Evolutionary conservation across 2,888 invertebrate species (phyloP).

Genomic region (Minunthozetes semirufus): DNA sequence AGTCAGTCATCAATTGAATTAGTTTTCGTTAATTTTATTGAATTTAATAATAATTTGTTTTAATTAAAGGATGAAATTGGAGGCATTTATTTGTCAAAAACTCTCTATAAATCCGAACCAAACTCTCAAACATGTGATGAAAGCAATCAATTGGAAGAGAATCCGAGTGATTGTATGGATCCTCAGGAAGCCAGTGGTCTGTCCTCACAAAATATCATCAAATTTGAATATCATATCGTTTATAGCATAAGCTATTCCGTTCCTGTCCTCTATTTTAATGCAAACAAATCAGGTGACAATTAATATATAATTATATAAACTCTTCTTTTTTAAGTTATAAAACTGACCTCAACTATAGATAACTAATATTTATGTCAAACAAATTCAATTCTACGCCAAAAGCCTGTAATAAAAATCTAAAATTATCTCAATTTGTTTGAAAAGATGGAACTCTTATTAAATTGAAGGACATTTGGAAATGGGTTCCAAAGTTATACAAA

Average conservation of each 20-base stretch:
- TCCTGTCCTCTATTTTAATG: constrained; percentile 50
- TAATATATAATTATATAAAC: not conserved
- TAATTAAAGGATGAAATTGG: not conserved
- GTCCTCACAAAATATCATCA: not conserved
- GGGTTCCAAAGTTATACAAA: not conserved
- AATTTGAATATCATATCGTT: constrained; percentile 48
- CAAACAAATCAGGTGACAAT: constrained; percentile 44
- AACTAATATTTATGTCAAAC: too few species aligned
- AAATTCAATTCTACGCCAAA: too few species aligned
- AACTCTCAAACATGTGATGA: not conserved
- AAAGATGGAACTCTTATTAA: constrained; percentile 24
- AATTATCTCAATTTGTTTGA: not conserved
- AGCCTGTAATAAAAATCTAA: not conserved
- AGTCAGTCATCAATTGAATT: too few species aligned
- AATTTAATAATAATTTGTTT: too few species aligned
- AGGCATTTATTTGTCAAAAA: constrained; percentile 25
- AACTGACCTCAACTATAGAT: too few species aligned
- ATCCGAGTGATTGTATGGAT: not conserved
- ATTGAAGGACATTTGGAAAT: constrained; percentile 33
- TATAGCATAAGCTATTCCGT: constrained; percentile 49
- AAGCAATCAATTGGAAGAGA: not conserved
- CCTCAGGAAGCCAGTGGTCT: not conserved
- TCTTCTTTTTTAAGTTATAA: not conserved
- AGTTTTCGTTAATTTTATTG: too few species aligned
- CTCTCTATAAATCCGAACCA: not conserved